Conservation (phyloP, 1,140 invertebrate species). For the Neodiprion virginianus region DNA sequence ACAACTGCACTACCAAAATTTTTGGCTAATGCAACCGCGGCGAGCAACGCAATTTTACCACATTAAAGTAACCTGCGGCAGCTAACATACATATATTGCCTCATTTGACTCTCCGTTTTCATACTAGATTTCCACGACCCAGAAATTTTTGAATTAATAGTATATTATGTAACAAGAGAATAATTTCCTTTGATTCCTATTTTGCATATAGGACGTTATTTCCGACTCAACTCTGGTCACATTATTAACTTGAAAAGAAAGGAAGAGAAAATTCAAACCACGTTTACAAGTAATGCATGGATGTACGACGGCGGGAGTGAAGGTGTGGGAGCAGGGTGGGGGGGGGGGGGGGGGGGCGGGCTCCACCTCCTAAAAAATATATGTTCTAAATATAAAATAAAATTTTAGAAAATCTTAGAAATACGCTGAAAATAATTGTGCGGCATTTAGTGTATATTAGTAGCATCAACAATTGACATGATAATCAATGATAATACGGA, state of each 20-base stretch:
- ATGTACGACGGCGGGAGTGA: too few relatives aligned
- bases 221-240: not conserved
- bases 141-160: not conserved
- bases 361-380: too few relatives aligned
- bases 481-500: too few relatives aligned
- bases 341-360: too few relatives aligned
- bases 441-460: too few relatives aligned
- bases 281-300: too few relatives aligned
- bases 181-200: not conserved
- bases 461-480: too few relatives aligned
- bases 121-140: not conserved
- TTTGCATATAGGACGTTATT: not conserved
- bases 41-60: slow-evolving; percentile 45
- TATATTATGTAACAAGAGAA: not conserved
- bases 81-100: not conserved
- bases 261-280: too few relatives aligned
- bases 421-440: too few relatives aligned
- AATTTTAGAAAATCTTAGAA: too few relatives aligned
- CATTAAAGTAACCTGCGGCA: slow-evolving; percentile 31
- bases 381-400: too few relatives aligned
- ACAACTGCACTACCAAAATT: slow-evolving; percentile 46
- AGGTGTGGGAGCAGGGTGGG: too few relatives aligned
- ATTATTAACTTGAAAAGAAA: not conserved
- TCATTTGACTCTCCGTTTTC: not conserved
- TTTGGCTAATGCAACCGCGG: slow-evolving; percentile 44